Evolutionary conservation across 2,888 invertebrate species (phyloP).

Genomic region (Drosophila rellima): DNA sequence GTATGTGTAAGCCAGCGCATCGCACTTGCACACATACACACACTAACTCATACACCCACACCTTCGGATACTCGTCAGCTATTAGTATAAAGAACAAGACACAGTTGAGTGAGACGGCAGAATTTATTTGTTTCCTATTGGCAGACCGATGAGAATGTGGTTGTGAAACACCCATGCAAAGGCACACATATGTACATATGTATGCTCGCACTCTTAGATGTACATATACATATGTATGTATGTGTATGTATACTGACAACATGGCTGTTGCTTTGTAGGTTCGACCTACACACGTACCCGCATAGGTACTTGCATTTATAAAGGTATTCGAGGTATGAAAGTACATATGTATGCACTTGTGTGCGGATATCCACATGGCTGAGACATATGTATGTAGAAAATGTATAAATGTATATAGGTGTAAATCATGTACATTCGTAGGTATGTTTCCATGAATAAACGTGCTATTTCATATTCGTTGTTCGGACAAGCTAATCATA

Average conservation of each 20-base stretch:
- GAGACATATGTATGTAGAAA: background rate
- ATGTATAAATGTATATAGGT: background rate
- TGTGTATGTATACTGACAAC: conserved; percentile 1
- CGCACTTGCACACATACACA: background rate
- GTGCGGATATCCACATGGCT: background rate
- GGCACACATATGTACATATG: background rate
- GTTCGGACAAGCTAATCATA: background rate
- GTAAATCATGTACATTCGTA: background rate
- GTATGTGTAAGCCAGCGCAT: background rate
- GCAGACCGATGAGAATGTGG: conserved; percentile 38
- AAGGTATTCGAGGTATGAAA: background rate
- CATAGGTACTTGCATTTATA: background rate
- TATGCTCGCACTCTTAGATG: background rate
- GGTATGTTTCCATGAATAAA: background rate
- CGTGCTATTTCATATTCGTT: background rate
- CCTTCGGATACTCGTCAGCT: background rate
- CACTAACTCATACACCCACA: background rate
- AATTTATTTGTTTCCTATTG: conserved; percentile 39
- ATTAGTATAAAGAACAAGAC: conserved; percentile 16
- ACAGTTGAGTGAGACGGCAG: conserved; percentile 46
- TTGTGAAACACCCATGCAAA: conserved; percentile 11
- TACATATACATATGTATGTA: background rate
- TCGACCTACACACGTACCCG: background rate
- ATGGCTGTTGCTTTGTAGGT: conserved; percentile 23
- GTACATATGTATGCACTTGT: background rate